Evolutionary conservation across 2,888 invertebrate species (phyloP).

Genomic region (Dolichomitus sp.): DNA sequence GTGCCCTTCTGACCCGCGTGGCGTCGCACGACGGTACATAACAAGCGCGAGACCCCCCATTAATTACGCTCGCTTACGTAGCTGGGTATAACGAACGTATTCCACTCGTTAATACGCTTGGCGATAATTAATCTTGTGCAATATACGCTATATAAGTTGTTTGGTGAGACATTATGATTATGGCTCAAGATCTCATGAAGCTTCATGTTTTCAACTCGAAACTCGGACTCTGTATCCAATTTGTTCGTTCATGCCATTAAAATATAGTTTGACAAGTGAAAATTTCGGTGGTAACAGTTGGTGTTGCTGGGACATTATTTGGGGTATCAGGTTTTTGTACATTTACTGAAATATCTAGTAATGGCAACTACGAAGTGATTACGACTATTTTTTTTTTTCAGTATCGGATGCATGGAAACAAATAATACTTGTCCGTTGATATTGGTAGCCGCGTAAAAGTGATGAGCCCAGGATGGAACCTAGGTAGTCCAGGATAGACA

Average conservation of each 20-base stretch:
- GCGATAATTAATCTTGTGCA: slow-evolving; percentile 75
- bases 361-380: no score
- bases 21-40: slow-evolving; percentile 60
- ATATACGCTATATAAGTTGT: slow-evolving; percentile 27
- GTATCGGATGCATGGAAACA: no score
- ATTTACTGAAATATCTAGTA: no score
- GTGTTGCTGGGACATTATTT: neutral
- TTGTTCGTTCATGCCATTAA: neutral
- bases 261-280: neutral
- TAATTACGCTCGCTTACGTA: slow-evolving; percentile 75
- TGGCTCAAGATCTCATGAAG: neutral
- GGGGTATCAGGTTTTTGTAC: neutral
- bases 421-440: no score
- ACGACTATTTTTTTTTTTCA: no score
- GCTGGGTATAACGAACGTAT: slow-evolving; percentile 75
- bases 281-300: neutral
- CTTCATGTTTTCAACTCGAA: neutral
- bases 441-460: no score
- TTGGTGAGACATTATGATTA: slow-evolving; percentile 23
- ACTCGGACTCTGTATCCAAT: neutral
- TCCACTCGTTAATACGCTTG: slow-evolving; percentile 78
- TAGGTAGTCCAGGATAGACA: no score
- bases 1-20: slow-evolving; percentile 53
- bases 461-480: no score
- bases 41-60: slow-evolving; percentile 71